These are phyloP conservation scores for Nomada ruficornis DNA, from an alignment of 2,888 invertebrate species.

Conservation along the genomic window DNA sequence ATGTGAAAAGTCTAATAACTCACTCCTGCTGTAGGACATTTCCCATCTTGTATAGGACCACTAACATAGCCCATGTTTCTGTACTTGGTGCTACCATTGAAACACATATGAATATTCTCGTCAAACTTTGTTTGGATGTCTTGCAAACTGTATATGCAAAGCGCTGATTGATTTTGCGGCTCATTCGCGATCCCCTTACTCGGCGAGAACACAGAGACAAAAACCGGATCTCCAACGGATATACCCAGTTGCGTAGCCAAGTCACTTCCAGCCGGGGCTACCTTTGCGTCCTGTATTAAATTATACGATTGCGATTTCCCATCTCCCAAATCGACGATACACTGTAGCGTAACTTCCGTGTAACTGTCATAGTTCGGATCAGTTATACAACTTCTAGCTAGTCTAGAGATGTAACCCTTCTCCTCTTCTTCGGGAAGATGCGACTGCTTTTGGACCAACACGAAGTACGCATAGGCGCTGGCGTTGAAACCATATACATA, in stretches of 20 bases:
- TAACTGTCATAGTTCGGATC: conserved; percentile 98
- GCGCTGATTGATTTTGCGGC: conserved; percentile 92
- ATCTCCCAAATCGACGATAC: conserved; percentile 88
- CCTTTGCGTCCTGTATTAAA: conserved; percentile 96
- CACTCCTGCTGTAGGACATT: conserved; percentile 94
- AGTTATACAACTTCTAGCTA: conserved; percentile 96
- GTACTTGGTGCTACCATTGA: conserved; percentile 96
- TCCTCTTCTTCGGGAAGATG: conserved; percentile 95
- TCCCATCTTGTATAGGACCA: conserved; percentile 95
- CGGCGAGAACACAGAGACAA: conserved; percentile 96
- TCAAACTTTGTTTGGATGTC: conserved; percentile 97
- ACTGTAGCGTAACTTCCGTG: conserved; percentile 97
- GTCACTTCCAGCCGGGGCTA: conserved; percentile 93
- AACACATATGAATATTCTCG: conserved; percentile 98
- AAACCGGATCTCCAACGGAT: conserved; percentile 91
- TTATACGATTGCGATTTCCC: conserved; percentile 88
- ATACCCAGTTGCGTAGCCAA: conserved; percentile 93
- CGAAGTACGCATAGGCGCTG: conserved; percentile 97
- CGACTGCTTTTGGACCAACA: conserved; percentile 96
- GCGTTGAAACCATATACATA: conserved; percentile 98
- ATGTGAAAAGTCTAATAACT: conserved; percentile 79
- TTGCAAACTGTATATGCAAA: conserved; percentile 96
- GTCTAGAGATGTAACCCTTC: conserved; percentile 94
- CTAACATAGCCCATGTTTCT: conserved; percentile 96
- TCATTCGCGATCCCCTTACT: conserved; percentile 94